Evolutionary conservation across 2,888 invertebrate genomes (phyloP), one percentile per base, ranked within the genome.

Genomic region (Apamea monoglypha): DNA sequence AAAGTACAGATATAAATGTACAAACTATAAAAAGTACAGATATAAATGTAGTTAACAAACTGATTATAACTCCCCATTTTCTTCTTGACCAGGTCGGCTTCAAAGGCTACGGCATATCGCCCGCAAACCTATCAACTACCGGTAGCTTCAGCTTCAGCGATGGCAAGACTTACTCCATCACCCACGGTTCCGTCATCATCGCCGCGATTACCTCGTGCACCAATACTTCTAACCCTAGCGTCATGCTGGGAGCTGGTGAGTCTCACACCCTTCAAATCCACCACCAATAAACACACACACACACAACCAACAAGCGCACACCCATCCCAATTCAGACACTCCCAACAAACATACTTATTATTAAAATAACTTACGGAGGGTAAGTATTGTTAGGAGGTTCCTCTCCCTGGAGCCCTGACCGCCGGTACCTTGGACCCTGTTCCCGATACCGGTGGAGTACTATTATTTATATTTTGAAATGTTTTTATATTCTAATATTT

Each of bases 161-260:
- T 91, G 98, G 98, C 12, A 97, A 98, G 85, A 89, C 91, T 83
- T 99, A 99, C 95, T 97, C 96, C 64, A 97, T 99, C 85, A 97
- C 96, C 0, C 99, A 99, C 94, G 99, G 99, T 5, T 99, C 99
- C 2, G 99, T 99, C 36, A 98, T 99, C 78, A 99, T 99, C 87
- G 99, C 99, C 0, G 99, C 99, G 75, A 99, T 99, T 90, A 99
- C 99, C 1, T 99, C 99, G 44, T 99, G 99, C 95, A 99, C 99
- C 76, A 99, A 99, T 94, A 99, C 99, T 0, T 99, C 99, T 90
- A 99, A 99, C 94, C 99, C 99, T 0, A 99, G 99, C 88, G 99
- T 99, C 12, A 99, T 99, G 99, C 97, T 99, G 32, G 99, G 99
- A 61, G 99, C 99, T 88, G 99, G 99, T 96, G 50, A 92, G 94